Base-by-base conservation (phyloP, 2,113 vertebrate species). In the Thymallus thymallus region DNA sequence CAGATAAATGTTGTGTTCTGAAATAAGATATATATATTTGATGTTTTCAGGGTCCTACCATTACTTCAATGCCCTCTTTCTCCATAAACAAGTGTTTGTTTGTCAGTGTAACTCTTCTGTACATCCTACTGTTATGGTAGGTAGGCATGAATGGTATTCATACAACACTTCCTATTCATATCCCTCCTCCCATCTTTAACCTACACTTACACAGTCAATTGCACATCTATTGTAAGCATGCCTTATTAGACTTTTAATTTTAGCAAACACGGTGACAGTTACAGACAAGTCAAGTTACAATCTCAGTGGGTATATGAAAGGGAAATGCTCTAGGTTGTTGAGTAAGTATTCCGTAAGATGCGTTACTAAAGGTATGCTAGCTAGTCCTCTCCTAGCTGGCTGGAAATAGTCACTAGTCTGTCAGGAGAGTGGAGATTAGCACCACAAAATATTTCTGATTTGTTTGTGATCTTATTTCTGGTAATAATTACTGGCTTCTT, bases 391-490 rank as follows among this genome's bases (percentile, higher is more conserved):
- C 86, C 90, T 87, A 88, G 85, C 89, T 86, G 89, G 79, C 91
- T 91, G 78, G 80, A 94, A 93, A 95, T 90, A 93, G 90, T 88
- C 92, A 90, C 85, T 89, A 92, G 68, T 65, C 91, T 94, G 91
- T 90, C 92, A 92, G 88, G 84, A 92, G 90, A 93, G 86, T 86
- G 93, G 92, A 94, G 90, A 92, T 93, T 90, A 91, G 91, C 90
- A 88, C 61, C 92, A 93, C 88, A 92, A 90, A 93, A 60, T 60
- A 22, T 60, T 60, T 22, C 56, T 16, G 14, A 51, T 60, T 60
- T 22, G 16, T 22, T 22, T 60, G 20, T 6, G 18, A 16, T n/a
- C 56, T 60, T 3, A 16, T 64, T 64, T 64, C 24, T 64, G 62
- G 14, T 64, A 13, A 64, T 64, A 51, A 18, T 2, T 3, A 22